These are phyloP conservation scores for Aphidoletes aphidimyza DNA, from an alignment of 2,888 invertebrate genomes.

Conservation along the genomic window DNA sequence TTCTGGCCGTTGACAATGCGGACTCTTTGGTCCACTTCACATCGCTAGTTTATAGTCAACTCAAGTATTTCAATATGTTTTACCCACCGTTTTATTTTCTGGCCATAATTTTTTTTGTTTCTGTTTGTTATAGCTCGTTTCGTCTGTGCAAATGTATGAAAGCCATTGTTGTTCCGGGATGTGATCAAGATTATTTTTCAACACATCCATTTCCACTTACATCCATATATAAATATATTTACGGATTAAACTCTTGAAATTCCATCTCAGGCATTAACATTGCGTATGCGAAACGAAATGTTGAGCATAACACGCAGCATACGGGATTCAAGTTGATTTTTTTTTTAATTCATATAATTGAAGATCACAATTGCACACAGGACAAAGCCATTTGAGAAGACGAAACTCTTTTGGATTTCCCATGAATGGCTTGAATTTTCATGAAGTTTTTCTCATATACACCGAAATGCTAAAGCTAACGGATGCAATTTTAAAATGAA, in stretches of 20 bases:
- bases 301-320: not conserved
- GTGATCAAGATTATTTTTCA: slow-evolving; percentile 27
- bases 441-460: not conserved
- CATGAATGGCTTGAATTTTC: no score
- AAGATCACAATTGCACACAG: not conserved
- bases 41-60: slow-evolving; percentile 14
- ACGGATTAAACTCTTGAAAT: not conserved
- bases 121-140: not conserved
- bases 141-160: not conserved
- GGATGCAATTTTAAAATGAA: slow-evolving; percentile 18
- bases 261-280: not conserved
- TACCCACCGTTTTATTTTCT: not conserved
- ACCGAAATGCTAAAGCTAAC: not conserved
- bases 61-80: slow-evolving; percentile 10
- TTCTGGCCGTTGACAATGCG: slow-evolving; percentile 5
- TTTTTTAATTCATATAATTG: not conserved
- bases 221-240: not conserved
- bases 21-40: slow-evolving; percentile 24
- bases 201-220: not conserved
- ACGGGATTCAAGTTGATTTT: not conserved
- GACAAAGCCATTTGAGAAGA: not conserved
- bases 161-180: not conserved
- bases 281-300: not conserved
- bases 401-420: not conserved
- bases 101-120: slow-evolving; percentile 26